Percentiles rank a stretch among this genome's conserved stretches.
phyloP scores from a whole-genome alignment of 2,797 vertebrate genomes.

The Enteromius thamalakanensis region DNA sequence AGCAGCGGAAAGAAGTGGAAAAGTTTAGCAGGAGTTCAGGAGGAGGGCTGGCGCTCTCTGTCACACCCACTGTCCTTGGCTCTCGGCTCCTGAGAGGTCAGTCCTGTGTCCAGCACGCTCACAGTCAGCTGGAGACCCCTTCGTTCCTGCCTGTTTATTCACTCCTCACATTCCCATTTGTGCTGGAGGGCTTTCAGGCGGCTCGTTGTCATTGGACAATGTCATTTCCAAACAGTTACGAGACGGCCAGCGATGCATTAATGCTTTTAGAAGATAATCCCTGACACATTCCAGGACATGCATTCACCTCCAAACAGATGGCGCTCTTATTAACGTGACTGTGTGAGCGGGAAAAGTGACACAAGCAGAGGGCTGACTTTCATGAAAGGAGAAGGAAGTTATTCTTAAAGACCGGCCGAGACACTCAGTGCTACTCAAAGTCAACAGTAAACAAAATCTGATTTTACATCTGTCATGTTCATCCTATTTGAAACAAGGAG shows the following conservation, averaged over 20 bases:
- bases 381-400: neutral
- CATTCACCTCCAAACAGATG: conserved; percentile 34
- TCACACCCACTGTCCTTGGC: neutral
- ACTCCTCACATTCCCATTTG: conserved; percentile 15
- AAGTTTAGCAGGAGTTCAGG: conserved; percentile 41
- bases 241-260: neutral
- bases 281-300: conserved; percentile 40
- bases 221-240: conserved; percentile 17
- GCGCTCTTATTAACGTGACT: conserved; percentile 15
- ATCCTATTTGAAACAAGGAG: neutral
- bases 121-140: neutral
- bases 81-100: conserved; percentile 17
- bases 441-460: neutral
- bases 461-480: neutral
- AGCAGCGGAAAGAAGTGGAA: conserved; percentile 46
- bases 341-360: neutral
- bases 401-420: neutral
- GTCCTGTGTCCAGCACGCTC: conserved; percentile 44
- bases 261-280: conserved; percentile 12
- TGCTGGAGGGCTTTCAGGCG: neutral
- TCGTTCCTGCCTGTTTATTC: conserved; percentile 11
- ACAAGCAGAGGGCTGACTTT: neutral
- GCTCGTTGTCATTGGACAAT: conserved; percentile 17
- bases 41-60: conserved; percentile 45
- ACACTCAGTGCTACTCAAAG: neutral